Conservation (phyloP, 2,113 vertebrate genomes). For the Tenrec ecaudatus region DNA sequence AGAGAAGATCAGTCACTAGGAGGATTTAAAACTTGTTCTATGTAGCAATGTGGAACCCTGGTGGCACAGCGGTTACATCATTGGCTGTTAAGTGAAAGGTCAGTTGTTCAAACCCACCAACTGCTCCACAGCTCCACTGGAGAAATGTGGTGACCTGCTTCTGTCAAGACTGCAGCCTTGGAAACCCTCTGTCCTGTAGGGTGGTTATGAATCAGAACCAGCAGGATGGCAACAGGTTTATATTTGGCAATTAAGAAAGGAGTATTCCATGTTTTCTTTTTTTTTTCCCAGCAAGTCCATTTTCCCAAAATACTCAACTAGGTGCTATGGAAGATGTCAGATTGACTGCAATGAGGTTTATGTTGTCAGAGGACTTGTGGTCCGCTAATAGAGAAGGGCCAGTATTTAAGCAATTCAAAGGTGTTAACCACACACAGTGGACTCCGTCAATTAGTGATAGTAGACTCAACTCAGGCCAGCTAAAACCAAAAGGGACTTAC, state of each 20-base stretch:
- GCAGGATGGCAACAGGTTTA: background rate
- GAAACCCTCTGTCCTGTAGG: background rate
- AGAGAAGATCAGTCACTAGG: background rate
- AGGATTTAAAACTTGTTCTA: conserved; percentile 27
- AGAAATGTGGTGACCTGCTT: background rate
- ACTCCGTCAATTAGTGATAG: background rate
- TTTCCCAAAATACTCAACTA: background rate
- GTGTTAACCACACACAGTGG: background rate
- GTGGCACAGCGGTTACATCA: too few relatives aligned
- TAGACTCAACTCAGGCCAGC: conserved; percentile 16
- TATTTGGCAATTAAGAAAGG: conserved; percentile 19
- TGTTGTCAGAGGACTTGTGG: background rate
- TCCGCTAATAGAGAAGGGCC: background rate
- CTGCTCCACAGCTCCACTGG: background rate
- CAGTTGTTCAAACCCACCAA: background rate
- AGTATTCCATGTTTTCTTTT: background rate
- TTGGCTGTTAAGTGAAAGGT: background rate
- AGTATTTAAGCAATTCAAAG: background rate
- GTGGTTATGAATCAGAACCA: background rate
- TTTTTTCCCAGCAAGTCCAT: conserved; percentile 32
- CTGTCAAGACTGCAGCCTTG: background rate
- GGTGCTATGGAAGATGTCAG: background rate
- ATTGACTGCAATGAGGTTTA: background rate
- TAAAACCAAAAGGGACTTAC: conserved; percentile 26
- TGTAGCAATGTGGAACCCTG: background rate